Evolutionary conservation across 2,113 vertebrate species (phyloP).

Genomic region (Chaenogobius annularis): DNA sequence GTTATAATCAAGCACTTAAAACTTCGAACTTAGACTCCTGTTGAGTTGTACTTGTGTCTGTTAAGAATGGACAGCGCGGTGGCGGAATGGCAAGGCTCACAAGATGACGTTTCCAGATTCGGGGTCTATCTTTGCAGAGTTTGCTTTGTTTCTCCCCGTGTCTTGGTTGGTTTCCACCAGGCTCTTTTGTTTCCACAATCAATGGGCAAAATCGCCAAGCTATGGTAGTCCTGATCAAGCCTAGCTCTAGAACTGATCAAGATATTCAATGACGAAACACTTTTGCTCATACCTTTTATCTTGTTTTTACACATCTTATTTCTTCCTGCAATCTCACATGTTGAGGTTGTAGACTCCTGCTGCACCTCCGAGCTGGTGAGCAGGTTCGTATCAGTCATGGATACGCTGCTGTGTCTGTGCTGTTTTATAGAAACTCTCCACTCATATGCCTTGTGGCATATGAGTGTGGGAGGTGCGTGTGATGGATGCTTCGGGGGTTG

Average conservation of each 20-base stretch:
- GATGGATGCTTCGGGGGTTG: slow-evolving; percentile 48
- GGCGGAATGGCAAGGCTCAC: no score
- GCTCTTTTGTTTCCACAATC: no score
- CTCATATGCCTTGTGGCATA: slow-evolving; percentile 19
- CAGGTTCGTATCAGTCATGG: slow-evolving; percentile 44
- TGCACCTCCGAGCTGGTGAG: slow-evolving; percentile 4
- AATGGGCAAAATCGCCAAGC: background rate
- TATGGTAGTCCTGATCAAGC: background rate
- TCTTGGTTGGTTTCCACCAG: no score
- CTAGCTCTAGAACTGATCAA: background rate
- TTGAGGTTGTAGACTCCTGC: slow-evolving; percentile 17
- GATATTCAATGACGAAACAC: no score
- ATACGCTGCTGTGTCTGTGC: slow-evolving; percentile 21
- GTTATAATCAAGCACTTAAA: no score
- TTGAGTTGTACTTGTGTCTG: no score
- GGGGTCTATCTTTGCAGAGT: no score
- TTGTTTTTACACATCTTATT: no score
- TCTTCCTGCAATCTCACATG: slow-evolving; percentile 1
- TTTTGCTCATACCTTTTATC: background rate
- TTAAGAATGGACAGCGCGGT: no score
- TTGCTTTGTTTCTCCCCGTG: no score
- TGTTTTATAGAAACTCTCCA: slow-evolving; percentile 18
- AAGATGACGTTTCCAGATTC: no score
- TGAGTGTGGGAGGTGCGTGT: slow-evolving; percentile 42
- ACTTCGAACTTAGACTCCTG: no score